phyloP scores from a whole-genome alignment of 2,888 invertebrate genomes.

The Mythimna pallens region DNA sequence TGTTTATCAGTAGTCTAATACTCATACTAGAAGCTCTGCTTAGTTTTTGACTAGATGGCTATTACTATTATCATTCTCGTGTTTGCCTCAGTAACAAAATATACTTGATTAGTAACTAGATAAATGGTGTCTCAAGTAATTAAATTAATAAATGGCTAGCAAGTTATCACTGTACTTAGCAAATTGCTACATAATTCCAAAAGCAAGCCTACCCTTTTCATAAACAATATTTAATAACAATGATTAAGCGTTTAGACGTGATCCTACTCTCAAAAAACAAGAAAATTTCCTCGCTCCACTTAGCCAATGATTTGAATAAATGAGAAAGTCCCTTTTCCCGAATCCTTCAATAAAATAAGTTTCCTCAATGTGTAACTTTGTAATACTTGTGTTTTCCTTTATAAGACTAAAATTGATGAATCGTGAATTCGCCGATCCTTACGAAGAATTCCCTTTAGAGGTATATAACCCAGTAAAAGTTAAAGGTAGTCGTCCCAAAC shows the following conservation, averaged over 20 bases:
- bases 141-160: slow-evolving; percentile 12
- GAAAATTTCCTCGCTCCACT: slow-evolving; percentile 24
- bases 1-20: too few species aligned
- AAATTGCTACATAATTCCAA: slow-evolving; percentile 39
- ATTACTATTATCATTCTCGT: not conserved
- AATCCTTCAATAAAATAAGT: slow-evolving; percentile 41
- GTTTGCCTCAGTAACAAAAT: not conserved
- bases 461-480: slow-evolving; percentile 12
- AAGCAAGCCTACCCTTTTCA: slow-evolving; percentile 36
- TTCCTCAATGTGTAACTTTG: slow-evolving; percentile 38
- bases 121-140: slow-evolving; percentile 13
- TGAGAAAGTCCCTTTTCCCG: slow-evolving; percentile 35
- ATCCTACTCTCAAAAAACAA: slow-evolving; percentile 29
- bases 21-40: too few species aligned
- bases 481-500: not conserved
- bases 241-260: slow-evolving; percentile 41
- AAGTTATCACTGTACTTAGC: slow-evolving; percentile 50
- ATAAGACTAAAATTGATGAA: slow-evolving; percentile 33
- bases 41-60: too few species aligned
- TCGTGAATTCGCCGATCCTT: slow-evolving; percentile 13
- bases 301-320: slow-evolving; percentile 37
- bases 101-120: slow-evolving; percentile 8
- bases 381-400: slow-evolving; percentile 43
- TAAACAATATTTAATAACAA: slow-evolving; percentile 47
- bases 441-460: slow-evolving; percentile 24